A percentile compares a stretch with the other conserved stretches of the same genome.
These are phyloP conservation scores for Plusia festucae DNA, from an alignment of 2,888 invertebrate genomes.

Conservation along the genomic window DNA sequence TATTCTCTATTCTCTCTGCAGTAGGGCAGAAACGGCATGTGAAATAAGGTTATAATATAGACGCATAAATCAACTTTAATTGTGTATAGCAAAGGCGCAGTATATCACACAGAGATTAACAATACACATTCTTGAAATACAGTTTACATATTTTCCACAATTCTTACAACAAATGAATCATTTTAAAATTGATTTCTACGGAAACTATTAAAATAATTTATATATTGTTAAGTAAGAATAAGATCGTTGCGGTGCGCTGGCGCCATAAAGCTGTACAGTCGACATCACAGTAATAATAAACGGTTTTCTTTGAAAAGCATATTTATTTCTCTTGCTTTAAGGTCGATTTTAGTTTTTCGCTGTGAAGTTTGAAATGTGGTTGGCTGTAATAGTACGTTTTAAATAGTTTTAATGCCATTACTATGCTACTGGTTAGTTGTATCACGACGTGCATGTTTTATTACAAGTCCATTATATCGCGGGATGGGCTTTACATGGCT, in stretches of 20 bases:
- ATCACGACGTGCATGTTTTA: conserved; percentile 49
- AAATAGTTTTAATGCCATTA: conserved; percentile 57
- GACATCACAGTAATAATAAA: background rate
- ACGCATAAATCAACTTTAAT: too few species aligned
- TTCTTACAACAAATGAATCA: conserved; percentile 37
- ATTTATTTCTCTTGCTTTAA: background rate
- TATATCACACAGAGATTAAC: background rate
- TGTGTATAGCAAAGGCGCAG: background rate
- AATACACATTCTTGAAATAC: conserved; percentile 1
- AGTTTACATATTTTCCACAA: conserved; percentile 33
- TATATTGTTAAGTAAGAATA: conserved; percentile 45
- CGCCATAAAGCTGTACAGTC: conserved; percentile 42
- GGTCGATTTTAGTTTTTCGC: background rate
- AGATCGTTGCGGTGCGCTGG: conserved; percentile 34
- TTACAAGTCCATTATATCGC: conserved; percentile 44
- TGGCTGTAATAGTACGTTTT: conserved; percentile 24
- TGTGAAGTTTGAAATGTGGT: background rate
- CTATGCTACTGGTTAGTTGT: conserved; percentile 49
- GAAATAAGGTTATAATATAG: too few species aligned
- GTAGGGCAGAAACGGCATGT: too few species aligned
- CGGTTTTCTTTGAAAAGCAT: background rate
- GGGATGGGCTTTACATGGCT: conserved; percentile 22
- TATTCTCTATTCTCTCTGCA: too few species aligned
- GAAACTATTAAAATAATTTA: conserved; percentile 53
- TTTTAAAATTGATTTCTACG: conserved; percentile 50